Evolutionary conservation across 1,140 invertebrate species (phyloP), one percentile per base, ranked within the genome.

Genomic region (Drosophila pallidifrons): DNA sequence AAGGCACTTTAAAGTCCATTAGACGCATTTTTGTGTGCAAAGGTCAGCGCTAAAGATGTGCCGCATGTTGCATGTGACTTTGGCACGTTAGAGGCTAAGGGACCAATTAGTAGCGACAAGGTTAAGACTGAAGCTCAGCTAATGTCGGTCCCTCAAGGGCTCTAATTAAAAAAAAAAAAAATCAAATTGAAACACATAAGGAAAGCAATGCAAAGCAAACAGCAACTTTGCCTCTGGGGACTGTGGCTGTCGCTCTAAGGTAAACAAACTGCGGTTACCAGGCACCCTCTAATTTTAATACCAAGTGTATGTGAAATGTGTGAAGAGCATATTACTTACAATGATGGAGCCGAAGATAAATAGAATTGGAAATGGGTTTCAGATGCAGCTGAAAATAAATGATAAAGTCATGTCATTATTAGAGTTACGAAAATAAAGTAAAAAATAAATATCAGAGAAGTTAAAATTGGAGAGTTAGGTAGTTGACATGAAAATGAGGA

Each of bases 61-160:
- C 64, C 38, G 16, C 71, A 74, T 75, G 66, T 60, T 75, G 67
- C 57, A 72, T 79, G 77, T 69, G 70, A 88, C 73, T 82, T 80
- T 88, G 70, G 54, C 77, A 75, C 46, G 60, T 75, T 70, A 71
- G 43, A 35, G 59, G 80, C 54, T 49, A 49, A 52, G 72, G 55
- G 49, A 55, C 81, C 82, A 88, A 89, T 89, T 89, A 81, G 77
- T 85, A 74, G 83, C 83, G 80, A 89, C 83, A 88, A 88, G 83
- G 83, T 85, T 89, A 88, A 81, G 80, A 75, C 49, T 68, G 16
- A 30, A 70, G 72, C 60, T 38, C 11, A 65, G 69, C 80, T 71
- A 79, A 87, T 79, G 60, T 69, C 68, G 58, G 71, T 41, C 16
- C 35, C 20, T 61, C 64, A 51, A 54, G 55, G 43, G 46, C 54